phyloP scores from a whole-genome alignment of 2,888 invertebrate genomes.

The Phyllotreta striolata region DNA sequence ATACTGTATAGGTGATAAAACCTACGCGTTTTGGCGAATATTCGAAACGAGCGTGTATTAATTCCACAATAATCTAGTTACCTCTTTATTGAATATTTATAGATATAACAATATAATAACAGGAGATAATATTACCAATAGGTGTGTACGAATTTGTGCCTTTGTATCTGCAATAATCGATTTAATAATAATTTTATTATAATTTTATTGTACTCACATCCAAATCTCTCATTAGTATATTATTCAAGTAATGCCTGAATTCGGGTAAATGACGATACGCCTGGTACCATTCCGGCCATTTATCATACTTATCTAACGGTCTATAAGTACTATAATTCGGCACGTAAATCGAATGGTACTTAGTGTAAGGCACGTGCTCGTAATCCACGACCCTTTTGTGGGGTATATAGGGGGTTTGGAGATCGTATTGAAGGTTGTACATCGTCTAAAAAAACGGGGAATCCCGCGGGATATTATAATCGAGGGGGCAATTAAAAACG shows the following conservation, averaged over 20 bases:
- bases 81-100: too few relatives aligned
- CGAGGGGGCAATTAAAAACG: neutral
- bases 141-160: slow-evolving; percentile 48
- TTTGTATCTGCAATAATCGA: slow-evolving; percentile 41
- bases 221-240: slow-evolving; percentile 46
- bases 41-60: too few relatives aligned
- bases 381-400: slow-evolving; percentile 44
- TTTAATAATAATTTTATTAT: neutral
- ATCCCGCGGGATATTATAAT: neutral
- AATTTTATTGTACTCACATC: slow-evolving; percentile 48
- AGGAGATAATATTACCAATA: slow-evolving; percentile 41
- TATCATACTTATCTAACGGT: slow-evolving; percentile 46
- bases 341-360: slow-evolving; percentile 45
- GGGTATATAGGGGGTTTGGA: slow-evolving; percentile 39
- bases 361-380: slow-evolving; percentile 46
- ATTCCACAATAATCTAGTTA: too few relatives aligned
- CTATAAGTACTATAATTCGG: slow-evolving; percentile 45
- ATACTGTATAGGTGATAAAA: too few relatives aligned
- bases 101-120: too few relatives aligned
- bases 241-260: slow-evolving; percentile 47
- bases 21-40: too few relatives aligned
- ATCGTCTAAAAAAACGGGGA: slow-evolving; percentile 21
- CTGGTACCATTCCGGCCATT: slow-evolving; percentile 47
- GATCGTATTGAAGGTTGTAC: slow-evolving; percentile 41
- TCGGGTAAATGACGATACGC: slow-evolving; percentile 44